Conservation (phyloP, 1,140 invertebrate genomes). For the Zaprionus inermis region DNA sequence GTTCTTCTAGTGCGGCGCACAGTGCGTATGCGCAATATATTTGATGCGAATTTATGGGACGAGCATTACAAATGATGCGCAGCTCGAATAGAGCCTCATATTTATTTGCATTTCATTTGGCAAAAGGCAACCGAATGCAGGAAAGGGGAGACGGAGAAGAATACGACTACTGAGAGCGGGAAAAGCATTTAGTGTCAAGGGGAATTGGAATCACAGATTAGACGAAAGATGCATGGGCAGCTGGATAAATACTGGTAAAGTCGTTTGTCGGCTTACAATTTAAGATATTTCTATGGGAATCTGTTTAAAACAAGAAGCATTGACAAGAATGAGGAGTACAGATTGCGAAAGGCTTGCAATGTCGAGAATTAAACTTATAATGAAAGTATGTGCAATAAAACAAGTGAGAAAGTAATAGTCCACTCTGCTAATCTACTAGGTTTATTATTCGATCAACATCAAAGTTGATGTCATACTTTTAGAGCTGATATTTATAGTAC, state of each 20-base stretch:
- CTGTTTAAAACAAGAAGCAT: neutral
- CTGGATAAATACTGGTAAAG: neutral
- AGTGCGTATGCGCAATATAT: conserved; percentile 65
- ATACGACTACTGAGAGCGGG: too few species aligned
- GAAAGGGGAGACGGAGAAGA: neutral
- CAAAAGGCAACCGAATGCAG: conserved; percentile 8
- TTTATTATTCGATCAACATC: too few species aligned
- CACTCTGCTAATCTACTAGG: too few species aligned
- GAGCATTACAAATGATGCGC: conserved; percentile 52
- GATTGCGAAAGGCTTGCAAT: neutral
- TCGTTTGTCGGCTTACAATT: neutral
- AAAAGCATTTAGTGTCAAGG: neutral
- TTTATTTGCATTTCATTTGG: conserved; percentile 59
- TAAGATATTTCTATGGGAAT: neutral
- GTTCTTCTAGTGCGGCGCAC: conserved; percentile 44
- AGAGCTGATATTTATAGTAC: too few species aligned
- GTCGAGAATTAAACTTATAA: neutral
- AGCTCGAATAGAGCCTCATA: conserved; percentile 36
- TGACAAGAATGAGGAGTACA: neutral
- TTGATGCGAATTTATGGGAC: conserved; percentile 53
- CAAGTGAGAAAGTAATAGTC: too few species aligned
- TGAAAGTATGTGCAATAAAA: too few species aligned
- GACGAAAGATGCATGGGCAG: neutral
- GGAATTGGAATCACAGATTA: conserved; percentile 8
- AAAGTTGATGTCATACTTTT: too few species aligned